Conservation (phyloP, 2,888 invertebrate genomes). For the Cyaniris semiargus region DNA sequence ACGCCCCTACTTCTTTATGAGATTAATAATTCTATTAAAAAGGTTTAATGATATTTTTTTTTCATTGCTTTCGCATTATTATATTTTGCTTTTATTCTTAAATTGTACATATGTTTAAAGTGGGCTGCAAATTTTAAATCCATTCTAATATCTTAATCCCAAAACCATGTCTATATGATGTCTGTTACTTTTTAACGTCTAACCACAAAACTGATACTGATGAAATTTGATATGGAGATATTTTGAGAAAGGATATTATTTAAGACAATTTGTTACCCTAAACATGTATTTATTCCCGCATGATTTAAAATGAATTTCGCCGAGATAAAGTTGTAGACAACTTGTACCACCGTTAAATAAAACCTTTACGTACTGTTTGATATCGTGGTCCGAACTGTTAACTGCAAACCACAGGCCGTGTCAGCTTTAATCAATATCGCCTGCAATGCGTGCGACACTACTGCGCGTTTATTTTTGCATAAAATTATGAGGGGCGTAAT, state of each 20-base stretch:
- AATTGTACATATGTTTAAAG: neutral
- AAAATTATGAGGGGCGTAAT: constrained; percentile 51
- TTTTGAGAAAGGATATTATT: too few relatives aligned
- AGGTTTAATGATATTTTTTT: neutral
- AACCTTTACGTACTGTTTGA: neutral
- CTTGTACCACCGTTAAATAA: too few relatives aligned
- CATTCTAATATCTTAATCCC: too few relatives aligned
- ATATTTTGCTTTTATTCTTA: neutral
- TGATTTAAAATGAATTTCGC: too few relatives aligned
- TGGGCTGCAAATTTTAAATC: too few relatives aligned
- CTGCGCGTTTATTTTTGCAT: constrained; percentile 38
- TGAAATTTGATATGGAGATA: too few relatives aligned
- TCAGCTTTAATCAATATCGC: constrained; percentile 21
- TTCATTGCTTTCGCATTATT: neutral
- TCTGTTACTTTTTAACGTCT: too few relatives aligned
- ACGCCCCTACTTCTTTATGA: neutral
- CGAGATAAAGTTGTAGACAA: too few relatives aligned
- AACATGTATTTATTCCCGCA: too few relatives aligned
- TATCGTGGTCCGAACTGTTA: neutral
- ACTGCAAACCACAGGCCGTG: neutral
- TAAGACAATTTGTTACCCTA: too few relatives aligned
- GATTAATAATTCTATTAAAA: neutral
- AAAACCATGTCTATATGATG: too few relatives aligned
- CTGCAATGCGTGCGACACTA: constrained; percentile 32
- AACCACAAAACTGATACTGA: too few relatives aligned